These are phyloP conservation scores for Hyalella azteca DNA, from an alignment of 2,888 invertebrate genomes.

Conservation along the genomic window DNA sequence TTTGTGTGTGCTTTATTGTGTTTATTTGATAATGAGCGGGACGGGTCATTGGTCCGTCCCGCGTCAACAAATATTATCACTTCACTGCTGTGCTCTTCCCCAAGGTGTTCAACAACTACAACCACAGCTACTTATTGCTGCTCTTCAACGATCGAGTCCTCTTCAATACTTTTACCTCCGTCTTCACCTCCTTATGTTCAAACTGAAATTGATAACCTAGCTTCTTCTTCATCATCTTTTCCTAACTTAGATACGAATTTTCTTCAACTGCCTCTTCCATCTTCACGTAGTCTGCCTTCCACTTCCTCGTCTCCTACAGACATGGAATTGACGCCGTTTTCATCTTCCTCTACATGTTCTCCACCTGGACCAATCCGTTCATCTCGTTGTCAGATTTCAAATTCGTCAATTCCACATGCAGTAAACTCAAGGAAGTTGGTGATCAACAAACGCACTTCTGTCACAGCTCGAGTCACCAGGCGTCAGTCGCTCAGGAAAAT, in stretches of 20 bases:
- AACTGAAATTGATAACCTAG: neutral
- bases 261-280: neutral
- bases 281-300: neutral
- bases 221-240: neutral
- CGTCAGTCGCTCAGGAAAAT: neutral
- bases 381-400: neutral
- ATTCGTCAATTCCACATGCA: neutral
- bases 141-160: neutral
- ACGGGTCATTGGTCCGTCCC: constrained; percentile 33
- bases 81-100: constrained; percentile 7
- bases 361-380: neutral
- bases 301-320: neutral
- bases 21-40: constrained; percentile 54
- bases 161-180: neutral
- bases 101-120: neutral
- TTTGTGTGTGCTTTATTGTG: constrained; percentile 56
- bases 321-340: neutral
- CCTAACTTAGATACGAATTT: neutral
- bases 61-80: constrained; percentile 35
- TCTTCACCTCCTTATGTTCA: neutral
- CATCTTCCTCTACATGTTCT: neutral
- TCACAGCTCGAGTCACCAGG: neutral
- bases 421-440: neutral
- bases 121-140: constrained; percentile 1
- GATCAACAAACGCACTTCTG: constrained; percentile 17